These are phyloP conservation scores for Centruroides sculpturatus DNA, from an alignment of 1,140 invertebrate species.

Conservation along the genomic window DNA sequence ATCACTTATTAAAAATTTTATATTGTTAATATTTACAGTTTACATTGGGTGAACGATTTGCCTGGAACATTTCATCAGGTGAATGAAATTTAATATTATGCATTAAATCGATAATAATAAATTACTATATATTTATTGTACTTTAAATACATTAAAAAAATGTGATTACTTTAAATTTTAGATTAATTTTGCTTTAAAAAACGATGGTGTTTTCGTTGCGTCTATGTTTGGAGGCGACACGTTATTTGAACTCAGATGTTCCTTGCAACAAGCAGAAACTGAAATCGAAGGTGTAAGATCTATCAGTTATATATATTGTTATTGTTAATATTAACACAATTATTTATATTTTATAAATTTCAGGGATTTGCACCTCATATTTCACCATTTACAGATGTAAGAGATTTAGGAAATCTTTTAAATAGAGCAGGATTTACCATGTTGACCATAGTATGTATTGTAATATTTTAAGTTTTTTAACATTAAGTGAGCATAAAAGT, in stretches of 20 bases:
- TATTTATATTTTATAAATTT: not conserved
- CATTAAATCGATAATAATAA: not conserved
- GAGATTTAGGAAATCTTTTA: slow-evolving; percentile 66
- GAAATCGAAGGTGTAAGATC: slow-evolving; percentile 61
- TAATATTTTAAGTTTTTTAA: too few relatives aligned
- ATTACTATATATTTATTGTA: not conserved
- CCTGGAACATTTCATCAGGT: slow-evolving; percentile 60
- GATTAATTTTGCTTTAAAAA: slow-evolving; percentile 47
- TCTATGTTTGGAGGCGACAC: slow-evolving; percentile 95
- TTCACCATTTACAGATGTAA: slow-evolving; percentile 79
- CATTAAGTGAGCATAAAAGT: too few relatives aligned
- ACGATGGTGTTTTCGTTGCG: slow-evolving; percentile 86
- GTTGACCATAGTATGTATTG: slow-evolving; percentile 61
- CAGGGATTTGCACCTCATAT: slow-evolving; percentile 79
- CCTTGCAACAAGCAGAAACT: slow-evolving; percentile 83
- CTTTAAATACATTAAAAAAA: not conserved
- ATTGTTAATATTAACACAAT: too few relatives aligned
- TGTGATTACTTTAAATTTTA: slow-evolving; percentile 15
- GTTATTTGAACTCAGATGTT: slow-evolving; percentile 75
- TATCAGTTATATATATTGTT: not conserved
- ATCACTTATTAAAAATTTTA: too few relatives aligned
- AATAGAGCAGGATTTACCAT: slow-evolving; percentile 79
- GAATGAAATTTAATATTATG: not conserved
- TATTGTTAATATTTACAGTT: slow-evolving; percentile 34
- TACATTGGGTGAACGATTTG: slow-evolving; percentile 97